Conservation (phyloP, 2,888 invertebrate species). For the Pseudeuparius sepicola region DNA sequence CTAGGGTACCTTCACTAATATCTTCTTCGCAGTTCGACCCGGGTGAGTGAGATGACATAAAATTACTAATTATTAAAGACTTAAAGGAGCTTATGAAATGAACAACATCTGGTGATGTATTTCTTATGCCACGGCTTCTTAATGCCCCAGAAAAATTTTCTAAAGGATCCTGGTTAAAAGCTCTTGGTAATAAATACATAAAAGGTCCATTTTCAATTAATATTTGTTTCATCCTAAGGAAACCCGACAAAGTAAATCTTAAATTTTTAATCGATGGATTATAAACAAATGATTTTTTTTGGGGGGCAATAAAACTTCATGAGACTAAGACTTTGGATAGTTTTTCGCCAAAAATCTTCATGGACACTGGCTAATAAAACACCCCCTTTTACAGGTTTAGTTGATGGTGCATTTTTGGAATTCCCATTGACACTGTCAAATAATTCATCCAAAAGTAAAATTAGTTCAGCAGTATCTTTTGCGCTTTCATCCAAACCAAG, state of each 20-base stretch:
- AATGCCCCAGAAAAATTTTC: slow-evolving; percentile 16
- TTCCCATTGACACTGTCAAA: slow-evolving; percentile 1
- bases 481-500: neutral
- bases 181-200: slow-evolving; percentile 14
- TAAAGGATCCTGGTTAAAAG: slow-evolving; percentile 15
- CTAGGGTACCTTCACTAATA: slow-evolving; percentile 7
- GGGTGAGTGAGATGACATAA: slow-evolving; percentile 15
- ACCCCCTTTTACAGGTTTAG: slow-evolving; percentile 17
- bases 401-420: slow-evolving; percentile 5
- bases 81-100: slow-evolving; percentile 17
- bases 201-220: slow-evolving; percentile 10
- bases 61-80: slow-evolving; percentile 15
- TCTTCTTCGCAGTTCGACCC: slow-evolving; percentile 16
- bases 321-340: slow-evolving; percentile 9
- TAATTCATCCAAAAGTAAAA: slow-evolving; percentile 2
- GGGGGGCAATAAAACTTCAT: slow-evolving; percentile 18
- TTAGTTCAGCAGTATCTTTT: neutral
- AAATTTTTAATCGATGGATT: slow-evolving; percentile 13
- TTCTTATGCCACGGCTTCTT: slow-evolving; percentile 14
- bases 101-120: slow-evolving; percentile 12
- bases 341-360: slow-evolving; percentile 17
- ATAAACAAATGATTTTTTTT: slow-evolving; percentile 13
- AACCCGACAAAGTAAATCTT: slow-evolving; percentile 6
- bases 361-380: slow-evolving; percentile 13
- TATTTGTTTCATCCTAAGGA: slow-evolving; percentile 12